Percentiles rank a stretch among this genome's conserved stretches.
Conservation (phyloP, 2,888 invertebrate genomes). For the Chaetogeoica ovagalla region DNA sequence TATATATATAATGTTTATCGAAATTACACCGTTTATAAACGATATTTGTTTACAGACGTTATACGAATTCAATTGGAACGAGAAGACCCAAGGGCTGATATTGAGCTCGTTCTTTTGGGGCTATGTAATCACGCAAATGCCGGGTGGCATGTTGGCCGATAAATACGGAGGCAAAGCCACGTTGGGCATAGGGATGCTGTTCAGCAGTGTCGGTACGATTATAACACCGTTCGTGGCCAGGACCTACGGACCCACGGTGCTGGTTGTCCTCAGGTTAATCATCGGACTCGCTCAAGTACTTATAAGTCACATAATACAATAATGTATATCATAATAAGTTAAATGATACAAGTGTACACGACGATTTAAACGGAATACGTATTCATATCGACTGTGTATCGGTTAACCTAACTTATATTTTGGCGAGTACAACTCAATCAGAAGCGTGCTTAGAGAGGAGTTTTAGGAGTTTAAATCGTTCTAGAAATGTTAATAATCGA, state of each 20-base stretch:
- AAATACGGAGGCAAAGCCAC: slow-evolving; percentile 61
- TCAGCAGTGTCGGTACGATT: slow-evolving; percentile 60
- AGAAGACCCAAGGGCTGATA: slow-evolving; percentile 62
- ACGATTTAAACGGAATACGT: too few species aligned
- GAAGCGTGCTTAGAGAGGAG: too few species aligned
- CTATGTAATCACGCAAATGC: slow-evolving; percentile 61
- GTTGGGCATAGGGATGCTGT: slow-evolving; percentile 60
- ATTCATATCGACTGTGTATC: too few species aligned
- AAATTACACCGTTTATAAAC: too few species aligned
- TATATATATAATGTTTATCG: too few species aligned
- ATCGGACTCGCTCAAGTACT: slow-evolving; percentile 63
- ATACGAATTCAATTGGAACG: slow-evolving; percentile 69
- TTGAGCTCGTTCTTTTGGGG: slow-evolving; percentile 62
- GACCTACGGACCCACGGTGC: slow-evolving; percentile 58
- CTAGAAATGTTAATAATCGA: too few species aligned
- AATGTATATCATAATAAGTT: too few species aligned
- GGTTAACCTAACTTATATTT: too few species aligned
- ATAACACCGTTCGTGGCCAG: slow-evolving; percentile 61
- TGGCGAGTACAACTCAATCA: too few species aligned
- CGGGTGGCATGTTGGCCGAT: slow-evolving; percentile 61
- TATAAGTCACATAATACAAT: too few species aligned
- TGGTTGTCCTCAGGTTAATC: slow-evolving; percentile 60
- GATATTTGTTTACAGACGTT: slow-evolving; percentile 59
- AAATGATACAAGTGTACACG: too few species aligned
- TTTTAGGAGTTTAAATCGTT: too few species aligned